A percentile compares a stretch with the other conserved stretches of the same genome.
Conservation (phyloP, 2,888 invertebrate species). For the Caenorhabditis sp. region DNA sequence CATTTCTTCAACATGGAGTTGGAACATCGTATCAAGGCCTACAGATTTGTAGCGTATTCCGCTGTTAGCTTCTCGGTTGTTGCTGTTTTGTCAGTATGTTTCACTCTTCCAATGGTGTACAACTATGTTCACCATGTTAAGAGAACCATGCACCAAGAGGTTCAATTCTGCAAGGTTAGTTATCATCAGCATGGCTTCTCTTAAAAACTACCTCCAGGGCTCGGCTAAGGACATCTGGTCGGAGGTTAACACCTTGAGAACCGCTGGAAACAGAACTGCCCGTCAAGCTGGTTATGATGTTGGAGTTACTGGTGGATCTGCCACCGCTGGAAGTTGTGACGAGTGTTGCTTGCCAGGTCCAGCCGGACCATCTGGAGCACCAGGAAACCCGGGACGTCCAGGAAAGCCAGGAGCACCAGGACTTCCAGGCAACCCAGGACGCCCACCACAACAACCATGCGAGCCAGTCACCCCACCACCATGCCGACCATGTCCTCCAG, state of each 20-base stretch:
- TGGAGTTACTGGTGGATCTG: neutral
- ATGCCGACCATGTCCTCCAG: slow-evolving; percentile 4
- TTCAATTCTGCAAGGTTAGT: slow-evolving; percentile 55
- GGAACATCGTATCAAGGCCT: slow-evolving; percentile 35
- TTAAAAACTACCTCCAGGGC: too few species aligned
- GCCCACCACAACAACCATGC: too few species aligned
- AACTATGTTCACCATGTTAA: slow-evolving; percentile 54
- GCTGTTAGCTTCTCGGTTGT: slow-evolving; percentile 39
- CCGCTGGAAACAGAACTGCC: slow-evolving; percentile 48
- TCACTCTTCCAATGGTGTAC: slow-evolving; percentile 52
- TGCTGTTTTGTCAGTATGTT: slow-evolving; percentile 38
- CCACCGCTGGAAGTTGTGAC: slow-evolving; percentile 40
- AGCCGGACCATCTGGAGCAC: slow-evolving; percentile 48
- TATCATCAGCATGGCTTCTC: too few species aligned
- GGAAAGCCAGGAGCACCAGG: slow-evolving; percentile 61
- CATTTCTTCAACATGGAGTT: slow-evolving; percentile 38
- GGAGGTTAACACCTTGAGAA: slow-evolving; percentile 56
- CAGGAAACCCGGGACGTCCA: slow-evolving; percentile 47
- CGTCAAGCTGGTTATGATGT: slow-evolving; percentile 56
- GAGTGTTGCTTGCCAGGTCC: slow-evolving; percentile 60
- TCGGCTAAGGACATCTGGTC: slow-evolving; percentile 60
- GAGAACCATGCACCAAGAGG: slow-evolving; percentile 48
- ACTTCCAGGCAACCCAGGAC: slow-evolving; percentile 57
- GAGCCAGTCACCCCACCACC: too few species aligned
- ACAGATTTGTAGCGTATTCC: slow-evolving; percentile 44